Base-by-base conservation (phyloP, 1,140 invertebrate genomes). In the Lucilia cuprina region DNA sequence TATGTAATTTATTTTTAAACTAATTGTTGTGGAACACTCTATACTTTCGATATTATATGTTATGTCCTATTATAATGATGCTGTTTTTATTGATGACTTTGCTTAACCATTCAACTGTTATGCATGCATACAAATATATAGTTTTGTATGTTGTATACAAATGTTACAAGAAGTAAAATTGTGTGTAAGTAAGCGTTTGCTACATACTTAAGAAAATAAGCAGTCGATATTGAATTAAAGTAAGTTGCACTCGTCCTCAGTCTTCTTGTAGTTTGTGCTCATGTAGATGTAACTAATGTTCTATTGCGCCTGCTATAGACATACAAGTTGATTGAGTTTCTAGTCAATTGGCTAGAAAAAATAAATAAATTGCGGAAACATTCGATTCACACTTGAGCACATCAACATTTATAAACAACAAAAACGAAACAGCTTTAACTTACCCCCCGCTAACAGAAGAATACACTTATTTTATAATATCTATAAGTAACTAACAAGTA, bases 321-420 rank as follows among this genome's bases (percentile, higher is more conserved):
- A 82, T 83, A 82, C 83, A 85, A 84, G 30, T 85, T 85, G 84
- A 85, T 85, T 85, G 84, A 85, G 83, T 84, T 85, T 80, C 77
- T 77, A 83, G 83, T 83, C 60, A 85, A 85, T 85, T 84, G 83
- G 83, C 77, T 84, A 83, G 83, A 78, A 80, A 83, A 84, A 85
- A 85, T 80, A 85, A 85, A 85, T 82, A 85, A 83, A 85, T 85
- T 85, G 84, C 84, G 84, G 84, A 83, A 85, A 85, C 84, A 85
- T 85, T 85, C 83, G 75, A 82, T 83, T 85, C 82, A 85, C 84
- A 85, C 84, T 85, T 85, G 82, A 78, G 34, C 70, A 82, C 78
- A 82, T 80, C 77, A 80, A 50, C 30, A 55, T 49, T 49, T 49
- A 80, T 80, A 80, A 41, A 80, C 77, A 80, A 77, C 13, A 17